Base-by-base conservation (phyloP, 2,113 vertebrate species). In the Himantopus leucocephalus region DNA sequence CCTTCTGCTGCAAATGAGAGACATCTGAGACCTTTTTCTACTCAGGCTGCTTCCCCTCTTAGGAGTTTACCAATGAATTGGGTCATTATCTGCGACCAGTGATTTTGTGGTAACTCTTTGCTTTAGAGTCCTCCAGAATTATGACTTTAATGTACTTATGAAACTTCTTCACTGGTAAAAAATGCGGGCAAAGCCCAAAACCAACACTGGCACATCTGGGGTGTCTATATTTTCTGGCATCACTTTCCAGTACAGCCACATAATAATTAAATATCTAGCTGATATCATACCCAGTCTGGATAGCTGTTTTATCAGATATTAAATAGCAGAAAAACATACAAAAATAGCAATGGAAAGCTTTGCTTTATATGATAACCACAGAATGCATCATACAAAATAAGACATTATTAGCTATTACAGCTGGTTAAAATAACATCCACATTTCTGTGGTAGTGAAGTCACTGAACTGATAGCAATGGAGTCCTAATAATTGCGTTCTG, bases 141-240 rank as follows among this genome's bases (percentile, higher is more conserved):
- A 72, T 67, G 41, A 82, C 74, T 96, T 89, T 76, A 84, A 82
- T 80, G 70, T 56, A 85, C 10, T 84, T 94, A 55, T 8, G 45
- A 78, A 80, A 96, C 50, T 88, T 83, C 32, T 91, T 90, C 73
- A 94, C 34, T 35, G 14, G 88, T 82, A 91, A 96, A 97, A 94
- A 92, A 91, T 93, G 95, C 21, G 50, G 21, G 59, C 58, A 70
- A 67, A 94, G 37, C 96, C 94, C 96, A 97, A 95, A 94, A 90
- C 50, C 53, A 96, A 88, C 79, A 95, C 37, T 80, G 63, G 70
- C 26, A 63, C 60, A 76, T 88, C 75, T 88, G 20, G 45, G 62
- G 17, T 90, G 41, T 72, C 95, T 87, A 62, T 81, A 91, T 68
- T 85, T 96, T 92, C 77, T 95, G 88, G 19, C 74, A 76, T 43